Conservation (phyloP, 2,113 vertebrate species). For the Antigone vipio region DNA sequence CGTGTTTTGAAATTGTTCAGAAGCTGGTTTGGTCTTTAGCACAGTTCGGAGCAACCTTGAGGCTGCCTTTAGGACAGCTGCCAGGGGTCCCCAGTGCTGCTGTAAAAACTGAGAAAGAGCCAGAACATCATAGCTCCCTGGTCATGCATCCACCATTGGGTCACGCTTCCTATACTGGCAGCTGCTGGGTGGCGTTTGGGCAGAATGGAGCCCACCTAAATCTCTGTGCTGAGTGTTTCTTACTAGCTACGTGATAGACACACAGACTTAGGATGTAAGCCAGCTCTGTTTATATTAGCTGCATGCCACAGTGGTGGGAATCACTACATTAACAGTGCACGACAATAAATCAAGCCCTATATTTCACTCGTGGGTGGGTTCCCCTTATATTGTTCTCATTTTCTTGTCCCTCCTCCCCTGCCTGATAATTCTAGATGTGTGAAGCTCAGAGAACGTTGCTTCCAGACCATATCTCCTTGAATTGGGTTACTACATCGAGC, state of each 20-base stretch:
- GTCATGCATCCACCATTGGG: accelerated
- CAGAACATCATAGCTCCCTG: not conserved
- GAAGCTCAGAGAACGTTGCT: not conserved
- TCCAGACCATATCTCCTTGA: not conserved
- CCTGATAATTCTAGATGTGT: not conserved
- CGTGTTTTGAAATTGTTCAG: not conserved
- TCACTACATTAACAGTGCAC: not conserved
- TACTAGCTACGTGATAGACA: not conserved
- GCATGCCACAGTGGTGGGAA: not conserved
- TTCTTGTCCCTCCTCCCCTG: not conserved
- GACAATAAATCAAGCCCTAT: not conserved
- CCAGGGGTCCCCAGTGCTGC: not conserved
- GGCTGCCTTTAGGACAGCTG: not conserved
- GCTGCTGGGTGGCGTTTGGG: not conserved
- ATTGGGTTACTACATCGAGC: not conserved
- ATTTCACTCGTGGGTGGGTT: not conserved
- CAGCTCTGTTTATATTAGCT: not conserved
- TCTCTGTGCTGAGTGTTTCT: not conserved
- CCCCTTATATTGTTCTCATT: not conserved
- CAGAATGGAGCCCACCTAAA: not conserved
- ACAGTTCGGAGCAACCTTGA: not conserved
- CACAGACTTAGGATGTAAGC: not conserved
- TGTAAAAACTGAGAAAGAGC: not conserved
- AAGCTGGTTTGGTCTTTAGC: conserved; percentile 18
- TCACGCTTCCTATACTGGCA: not conserved